Evolutionary conservation across 1,140 invertebrate species (phyloP), one percentile per base, ranked within the genome.

Genomic region (Leptoteleia sp.): DNA sequence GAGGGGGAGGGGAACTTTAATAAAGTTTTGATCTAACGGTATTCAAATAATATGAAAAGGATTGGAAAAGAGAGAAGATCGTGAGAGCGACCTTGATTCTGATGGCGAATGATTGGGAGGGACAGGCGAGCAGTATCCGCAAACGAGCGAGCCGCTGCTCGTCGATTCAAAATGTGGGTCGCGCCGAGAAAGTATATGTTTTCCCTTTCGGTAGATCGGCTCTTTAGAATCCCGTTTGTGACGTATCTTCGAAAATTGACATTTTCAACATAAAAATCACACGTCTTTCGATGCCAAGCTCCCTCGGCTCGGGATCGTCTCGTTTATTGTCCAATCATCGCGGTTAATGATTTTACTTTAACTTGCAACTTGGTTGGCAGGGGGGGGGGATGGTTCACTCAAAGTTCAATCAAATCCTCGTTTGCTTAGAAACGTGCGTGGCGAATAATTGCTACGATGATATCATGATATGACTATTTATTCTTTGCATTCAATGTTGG

Each of bases 31-130:
- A 43, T 79, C 64, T 79, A 79, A 79, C 76, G 70, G 76, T 47
- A 79, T 73, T 73, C 61, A 61, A 68, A 73, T 71, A 52, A 61
- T 59, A 76, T 29, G 70, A 70, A 59, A 75, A 78, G 35, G 65
- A 78, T 70, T 78, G 70, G 61, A 71, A 81, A 75, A 77, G 75
- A 73, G 79, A 77, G 79, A 77, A 81, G 79, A 73, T 81, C 79
- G 79, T 81, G 79, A 81, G 73, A 81, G 79, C 70, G 79, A 81
- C 79, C 79, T 81, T 81, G 79, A 81, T 81, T 81, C 79, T 61
- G 71, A 71, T 71, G 72, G 65, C 62, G 67, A 59, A 80, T 70
- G 76, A 70, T 79, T 59, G 70, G 73, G 64, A 80, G 73, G 73
- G 65, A 77, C 79, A 68, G 61, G 47, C 65, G 59, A 75, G 75